These are phyloP conservation scores for Loxodonta africana DNA, from an alignment of 2,113 vertebrate species.

Conservation along the genomic window DNA sequence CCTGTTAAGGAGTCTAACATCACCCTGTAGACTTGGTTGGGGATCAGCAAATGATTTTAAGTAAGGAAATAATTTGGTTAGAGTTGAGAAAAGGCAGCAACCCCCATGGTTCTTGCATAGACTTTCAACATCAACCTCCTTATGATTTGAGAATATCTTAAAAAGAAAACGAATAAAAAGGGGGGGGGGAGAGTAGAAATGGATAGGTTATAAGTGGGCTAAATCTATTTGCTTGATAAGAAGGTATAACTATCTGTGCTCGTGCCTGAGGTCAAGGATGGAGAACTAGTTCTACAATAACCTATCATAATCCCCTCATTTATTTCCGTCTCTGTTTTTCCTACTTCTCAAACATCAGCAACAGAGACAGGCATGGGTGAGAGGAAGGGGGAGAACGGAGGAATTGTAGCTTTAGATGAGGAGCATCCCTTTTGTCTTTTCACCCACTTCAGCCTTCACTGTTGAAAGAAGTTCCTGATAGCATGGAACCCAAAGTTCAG, in stretches of 20 bases:
- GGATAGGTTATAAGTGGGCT: background rate
- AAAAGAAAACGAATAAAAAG: background rate
- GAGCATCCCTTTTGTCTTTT: background rate
- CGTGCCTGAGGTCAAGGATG: background rate
- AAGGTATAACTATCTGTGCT: background rate
- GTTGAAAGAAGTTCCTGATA: background rate
- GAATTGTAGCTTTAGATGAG: background rate
- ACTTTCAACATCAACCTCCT: background rate
- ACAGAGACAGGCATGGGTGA: background rate
- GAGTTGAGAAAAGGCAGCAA: constrained; percentile 37
- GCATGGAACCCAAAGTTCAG: background rate
- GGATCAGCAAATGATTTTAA: constrained; percentile 19
- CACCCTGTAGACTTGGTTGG: background rate
- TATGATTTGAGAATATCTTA: background rate
- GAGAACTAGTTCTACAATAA: background rate
- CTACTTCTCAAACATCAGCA: background rate
- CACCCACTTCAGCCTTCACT: background rate
- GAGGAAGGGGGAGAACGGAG: background rate
- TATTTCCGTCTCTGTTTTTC: background rate
- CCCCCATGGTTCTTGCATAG: background rate
- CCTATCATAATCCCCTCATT: background rate
- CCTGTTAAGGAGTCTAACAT: background rate
- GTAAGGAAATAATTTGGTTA: constrained; percentile 35
- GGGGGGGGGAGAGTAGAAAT: background rate
- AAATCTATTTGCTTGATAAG: constrained; percentile 15